Conservation (phyloP, 1,140 invertebrate species). For the Cephus cinctus region DNA sequence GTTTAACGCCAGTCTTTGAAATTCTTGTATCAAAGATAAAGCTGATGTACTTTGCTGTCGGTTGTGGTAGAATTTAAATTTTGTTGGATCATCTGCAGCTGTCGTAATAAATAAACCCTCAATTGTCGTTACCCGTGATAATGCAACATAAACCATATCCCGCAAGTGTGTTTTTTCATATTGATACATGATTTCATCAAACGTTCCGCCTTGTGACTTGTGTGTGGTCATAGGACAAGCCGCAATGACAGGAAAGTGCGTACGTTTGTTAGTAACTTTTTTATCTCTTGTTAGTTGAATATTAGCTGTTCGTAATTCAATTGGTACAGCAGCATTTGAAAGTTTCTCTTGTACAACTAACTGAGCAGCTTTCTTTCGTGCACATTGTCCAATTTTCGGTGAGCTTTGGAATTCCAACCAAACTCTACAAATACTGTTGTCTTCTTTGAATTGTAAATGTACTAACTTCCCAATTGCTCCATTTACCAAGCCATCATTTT, state of each 20-base stretch:
- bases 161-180: constrained; percentile 29
- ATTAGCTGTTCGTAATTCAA: constrained; percentile 30
- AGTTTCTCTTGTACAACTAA: constrained; percentile 10
- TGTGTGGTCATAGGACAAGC: constrained; percentile 32
- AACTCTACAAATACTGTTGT: constrained; percentile 13
- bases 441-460: constrained; percentile 11
- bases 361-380: constrained; percentile 14
- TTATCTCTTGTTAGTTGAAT: constrained; percentile 22
- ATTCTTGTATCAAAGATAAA: constrained; percentile 3
- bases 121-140: constrained; percentile 36
- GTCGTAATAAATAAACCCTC: constrained; percentile 29
- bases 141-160: constrained; percentile 36
- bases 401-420: constrained; percentile 15
- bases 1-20: constrained; percentile 4
- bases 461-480: constrained; percentile 32
- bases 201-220: constrained; percentile 40
- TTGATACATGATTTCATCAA: constrained; percentile 35
- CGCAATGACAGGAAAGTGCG: constrained; percentile 29
- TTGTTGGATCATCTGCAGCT: constrained; percentile 19
- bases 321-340: constrained; percentile 11
- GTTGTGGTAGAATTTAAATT: constrained; percentile 18
- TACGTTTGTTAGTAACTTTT: constrained; percentile 28
- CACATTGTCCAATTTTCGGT: constrained; percentile 10
- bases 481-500: constrained; percentile 46
- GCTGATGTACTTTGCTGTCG: neutral